phyloP scores from a whole-genome alignment of 2,113 vertebrate species.

The Sorex araneus region DNA sequence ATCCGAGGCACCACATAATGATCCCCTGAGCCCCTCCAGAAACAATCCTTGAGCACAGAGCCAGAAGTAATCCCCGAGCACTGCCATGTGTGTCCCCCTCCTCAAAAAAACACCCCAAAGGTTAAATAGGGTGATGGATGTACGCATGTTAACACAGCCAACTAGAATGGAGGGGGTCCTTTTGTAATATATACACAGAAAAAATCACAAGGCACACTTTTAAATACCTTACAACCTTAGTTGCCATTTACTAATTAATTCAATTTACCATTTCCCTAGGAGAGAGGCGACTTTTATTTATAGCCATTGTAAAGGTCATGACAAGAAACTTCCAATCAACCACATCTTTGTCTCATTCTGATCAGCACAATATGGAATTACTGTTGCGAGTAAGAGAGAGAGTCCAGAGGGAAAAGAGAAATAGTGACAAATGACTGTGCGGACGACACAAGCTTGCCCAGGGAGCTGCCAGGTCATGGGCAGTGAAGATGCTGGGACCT shows the following conservation, averaged over 20 bases:
- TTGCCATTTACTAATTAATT: slow-evolving; percentile 32
- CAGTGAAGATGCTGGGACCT: not conserved
- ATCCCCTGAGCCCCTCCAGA: no score
- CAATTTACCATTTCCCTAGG: not conserved
- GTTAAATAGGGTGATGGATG: not conserved
- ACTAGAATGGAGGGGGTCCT: not conserved
- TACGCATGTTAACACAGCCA: not conserved
- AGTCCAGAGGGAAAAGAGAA: not conserved
- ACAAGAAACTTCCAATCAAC: not conserved
- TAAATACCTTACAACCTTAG: not conserved
- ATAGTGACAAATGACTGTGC: not conserved
- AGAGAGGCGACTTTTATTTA: not conserved
- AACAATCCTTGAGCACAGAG: no score
- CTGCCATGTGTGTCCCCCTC: no score
- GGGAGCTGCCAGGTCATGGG: not conserved
- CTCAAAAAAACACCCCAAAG: not conserved
- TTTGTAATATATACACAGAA: not conserved
- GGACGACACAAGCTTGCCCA: no score
- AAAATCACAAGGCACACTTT: not conserved
- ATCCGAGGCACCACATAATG: no score
- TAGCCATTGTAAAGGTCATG: not conserved
- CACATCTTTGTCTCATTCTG: not conserved
- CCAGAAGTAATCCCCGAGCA: no score
- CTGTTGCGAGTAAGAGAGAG: not conserved
- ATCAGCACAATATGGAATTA: not conserved